Evolutionary conservation across 2,113 vertebrate genomes (phyloP).

Genomic region (Misgurnus anguillicaudatus): DNA sequence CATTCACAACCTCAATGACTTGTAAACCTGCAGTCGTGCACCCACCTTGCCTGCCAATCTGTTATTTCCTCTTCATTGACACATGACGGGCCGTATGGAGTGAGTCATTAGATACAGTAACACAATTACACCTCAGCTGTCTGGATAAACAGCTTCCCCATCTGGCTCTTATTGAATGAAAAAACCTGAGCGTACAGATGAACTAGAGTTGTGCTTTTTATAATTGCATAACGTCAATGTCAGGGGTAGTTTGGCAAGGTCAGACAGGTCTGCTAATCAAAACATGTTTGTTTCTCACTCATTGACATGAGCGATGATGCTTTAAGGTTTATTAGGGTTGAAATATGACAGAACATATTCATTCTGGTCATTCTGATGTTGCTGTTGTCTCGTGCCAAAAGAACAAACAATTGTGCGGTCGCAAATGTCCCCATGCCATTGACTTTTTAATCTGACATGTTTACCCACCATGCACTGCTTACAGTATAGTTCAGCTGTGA

Average conservation of each 20-base stretch:
- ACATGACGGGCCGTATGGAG: slow-evolving; percentile 18
- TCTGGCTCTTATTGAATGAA: slow-evolving; percentile 54
- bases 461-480: background rate
- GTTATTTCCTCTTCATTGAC: slow-evolving; percentile 9
- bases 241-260: background rate
- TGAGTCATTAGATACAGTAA: slow-evolving; percentile 44
- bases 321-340: background rate
- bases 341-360: background rate
- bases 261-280: background rate
- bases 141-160: slow-evolving; percentile 35
- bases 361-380: no score
- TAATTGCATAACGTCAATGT: slow-evolving; percentile 16
- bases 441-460: background rate
- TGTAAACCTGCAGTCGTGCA: background rate
- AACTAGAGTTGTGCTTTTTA: slow-evolving; percentile 33
- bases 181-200: slow-evolving; percentile 21
- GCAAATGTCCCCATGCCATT: no score
- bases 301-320: background rate
- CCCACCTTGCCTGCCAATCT: background rate
- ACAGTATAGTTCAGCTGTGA: no score
- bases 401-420: background rate
- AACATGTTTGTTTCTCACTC: background rate
- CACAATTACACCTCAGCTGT: slow-evolving; percentile 39
- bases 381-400: no score
- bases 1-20: background rate